Evolutionary conservation across 2,888 invertebrate genomes (phyloP), one percentile per base, ranked within the genome.

Genomic region (Scrobipalpa atriplicella): DNA sequence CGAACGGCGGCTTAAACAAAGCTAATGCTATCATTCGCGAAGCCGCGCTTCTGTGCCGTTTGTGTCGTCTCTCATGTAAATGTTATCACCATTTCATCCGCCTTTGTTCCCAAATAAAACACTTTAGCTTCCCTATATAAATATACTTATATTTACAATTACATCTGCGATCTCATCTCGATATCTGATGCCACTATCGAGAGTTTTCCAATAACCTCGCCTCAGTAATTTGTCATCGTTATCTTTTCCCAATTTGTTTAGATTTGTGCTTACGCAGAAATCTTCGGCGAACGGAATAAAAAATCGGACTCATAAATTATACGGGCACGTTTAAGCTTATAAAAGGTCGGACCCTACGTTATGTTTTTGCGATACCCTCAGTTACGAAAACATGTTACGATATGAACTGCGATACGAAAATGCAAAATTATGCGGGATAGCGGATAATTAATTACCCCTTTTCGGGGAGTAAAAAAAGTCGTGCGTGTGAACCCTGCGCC

Each of bases 1-100:
- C 13, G 43, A 36, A 39, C 47, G 60, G n/a, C 36, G 29, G 56
- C 61, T 68, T 56, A 52, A 63, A 66, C 54, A 47, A 66, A 64
- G 64, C 64, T 72, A 71, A 70, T 69, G 70, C 41, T 65, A 65
- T 68, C 68, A 60, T 66, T 63, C 51, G 21, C 54, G 39, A n/a
- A 21, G 47, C n/a, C 41, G 47, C 47, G 47, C 3, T 62, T 62
- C 10, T 21, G 62, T 21, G 43, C 41, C 43, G 43, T 62, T 62
- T 62, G 19, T 54, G 21, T 54, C 54, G 19, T 2, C 21, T 19
- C 54, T 62, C 43, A 62, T 43, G 62, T 62, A 41, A 19, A 19
- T 43, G 41, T 43, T 60, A 60, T n/a, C 11, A 41, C 43, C 62
- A 41, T 62, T 62, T 60, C 38, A 60, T 60, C 38, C 38, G 36